Evolutionary conservation across 1,140 invertebrate genomes (phyloP), one percentile per base, ranked within the genome.

Genomic region (Ptiloglossa arizonensis): DNA sequence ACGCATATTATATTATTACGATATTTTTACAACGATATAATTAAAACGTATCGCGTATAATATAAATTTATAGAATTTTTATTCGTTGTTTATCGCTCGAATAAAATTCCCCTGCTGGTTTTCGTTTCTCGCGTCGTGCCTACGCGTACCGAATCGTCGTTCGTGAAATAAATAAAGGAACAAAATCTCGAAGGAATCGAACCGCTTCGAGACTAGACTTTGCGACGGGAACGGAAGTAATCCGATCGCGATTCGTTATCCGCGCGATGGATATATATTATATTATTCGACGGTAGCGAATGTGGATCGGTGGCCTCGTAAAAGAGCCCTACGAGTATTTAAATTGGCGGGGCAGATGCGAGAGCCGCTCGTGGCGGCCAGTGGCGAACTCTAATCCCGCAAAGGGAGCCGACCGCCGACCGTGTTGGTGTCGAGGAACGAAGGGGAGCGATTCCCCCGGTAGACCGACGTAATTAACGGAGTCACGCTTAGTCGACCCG

Each of bases 401-500:
- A 80, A 84, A 84, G 80, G 54, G 56, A 57, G 78, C 85, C 80
- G 85, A 79, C 86, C 57, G 38, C n/a, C n/a, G n/a, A n/a, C n/a
- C n/a, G 41, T 69, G 68, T 54, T 54, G 56, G 69, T 54, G 41
- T n/a, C n/a, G 38, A 48, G 46, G 19, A 50, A 64, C 60, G 63
- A 66, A 60, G 54, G 77, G 59, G 38, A 62, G 59, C 59, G n/a
- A 48, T 22, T 62, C n/a, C 35, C n/a, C 38, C 59, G 59, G 59
- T 62, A 67, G 54, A 5, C 48, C 50, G 41, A 27, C 52, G 77
- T 84, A 84, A 86, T 86, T 86, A 84, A 82, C 77, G 62, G 60
- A 84, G 82, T 82, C 82, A 80, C 67, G 80, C 82, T 82, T 77
- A 82, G 79, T 82, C 82, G 81, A 86, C 67, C 85, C 78, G 66